A percentile compares a stretch with the other conserved stretches of the same genome.
These are phyloP conservation scores for Trisateles emortualis DNA, from an alignment of 2,888 invertebrate species.

Conservation along the genomic window DNA sequence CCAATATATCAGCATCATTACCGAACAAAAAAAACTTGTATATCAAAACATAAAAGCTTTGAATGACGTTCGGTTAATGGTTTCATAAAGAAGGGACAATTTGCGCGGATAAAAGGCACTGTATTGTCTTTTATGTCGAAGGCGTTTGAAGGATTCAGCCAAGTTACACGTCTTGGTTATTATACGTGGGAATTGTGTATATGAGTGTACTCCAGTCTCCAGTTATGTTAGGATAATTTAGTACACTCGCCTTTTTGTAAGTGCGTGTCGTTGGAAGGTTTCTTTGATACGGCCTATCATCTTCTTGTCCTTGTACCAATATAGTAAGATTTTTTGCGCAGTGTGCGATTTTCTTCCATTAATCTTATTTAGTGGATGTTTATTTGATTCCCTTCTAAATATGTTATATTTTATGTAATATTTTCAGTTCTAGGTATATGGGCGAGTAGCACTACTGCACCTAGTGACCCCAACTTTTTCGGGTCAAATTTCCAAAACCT, in stretches of 20 bases:
- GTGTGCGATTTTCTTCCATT: not conserved
- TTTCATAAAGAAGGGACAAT: constrained; percentile 58
- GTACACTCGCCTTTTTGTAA: not conserved
- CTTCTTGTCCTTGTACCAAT: not conserved
- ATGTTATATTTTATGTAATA: no score
- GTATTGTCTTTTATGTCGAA: constrained; percentile 51
- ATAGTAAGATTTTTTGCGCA: not conserved
- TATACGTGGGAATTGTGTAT: constrained; percentile 7
- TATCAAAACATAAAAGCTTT: constrained; percentile 58
- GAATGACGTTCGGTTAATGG: constrained; percentile 61
- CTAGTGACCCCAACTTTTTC: no score
- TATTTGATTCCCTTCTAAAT: not conserved
- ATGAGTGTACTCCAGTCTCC: not conserved
- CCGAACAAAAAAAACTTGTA: constrained; percentile 39
- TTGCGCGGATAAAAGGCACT: constrained; percentile 57
- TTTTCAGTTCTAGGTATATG: no score
- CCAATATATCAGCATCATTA: constrained; percentile 34
- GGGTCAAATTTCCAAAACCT: no score
- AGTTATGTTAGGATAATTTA: constrained; percentile 9
- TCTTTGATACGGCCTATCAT: no score
- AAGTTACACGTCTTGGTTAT: constrained; percentile 18
- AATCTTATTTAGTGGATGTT: not conserved
- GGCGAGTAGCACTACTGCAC: no score
- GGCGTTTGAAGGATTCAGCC: constrained; percentile 23
- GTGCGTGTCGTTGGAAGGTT: not conserved